Evolutionary conservation across 1,140 invertebrate genomes (phyloP).

Genomic region (Steinernema feltiae): DNA sequence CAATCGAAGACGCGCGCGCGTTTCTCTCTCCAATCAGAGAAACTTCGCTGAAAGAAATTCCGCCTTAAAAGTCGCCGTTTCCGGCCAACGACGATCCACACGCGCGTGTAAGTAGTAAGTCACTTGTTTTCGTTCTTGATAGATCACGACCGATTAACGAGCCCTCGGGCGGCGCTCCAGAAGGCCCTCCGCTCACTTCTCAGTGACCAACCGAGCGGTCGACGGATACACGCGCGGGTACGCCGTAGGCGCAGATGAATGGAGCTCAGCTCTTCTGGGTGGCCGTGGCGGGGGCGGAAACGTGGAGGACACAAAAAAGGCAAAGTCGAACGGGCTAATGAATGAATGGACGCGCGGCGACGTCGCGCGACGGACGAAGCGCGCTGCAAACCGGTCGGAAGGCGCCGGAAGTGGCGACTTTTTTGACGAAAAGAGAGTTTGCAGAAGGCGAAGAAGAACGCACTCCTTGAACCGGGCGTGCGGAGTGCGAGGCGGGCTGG

Average conservation of each 20-base stretch:
- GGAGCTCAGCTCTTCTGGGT: too few relatives aligned
- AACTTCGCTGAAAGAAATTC: neutral
- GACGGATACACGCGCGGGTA: too few relatives aligned
- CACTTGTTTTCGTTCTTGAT: slow-evolving; percentile 9
- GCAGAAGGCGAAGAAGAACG: too few relatives aligned
- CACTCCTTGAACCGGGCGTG: neutral
- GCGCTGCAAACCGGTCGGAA: neutral
- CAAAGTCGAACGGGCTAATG: neutral
- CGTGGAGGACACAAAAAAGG: neutral
- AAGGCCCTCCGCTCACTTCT: too few relatives aligned
- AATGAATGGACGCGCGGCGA: neutral
- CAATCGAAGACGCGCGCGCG: neutral
- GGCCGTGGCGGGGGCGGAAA: neutral
- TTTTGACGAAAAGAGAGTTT: neutral
- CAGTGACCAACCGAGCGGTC: neutral
- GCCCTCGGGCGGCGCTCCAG: neutral
- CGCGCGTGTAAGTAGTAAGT: slow-evolving; percentile 8
- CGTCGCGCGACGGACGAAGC: neutral
- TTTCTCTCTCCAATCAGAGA: neutral
- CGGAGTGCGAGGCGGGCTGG: too few relatives aligned
- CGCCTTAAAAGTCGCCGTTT: neutral
- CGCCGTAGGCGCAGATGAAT: too few relatives aligned
- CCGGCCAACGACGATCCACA: neutral
- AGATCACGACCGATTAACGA: slow-evolving; percentile 9
- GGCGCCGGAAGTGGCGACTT: neutral